Evolutionary conservation across 2,888 invertebrate species (phyloP).

Genomic region (Heliconius sara): DNA sequence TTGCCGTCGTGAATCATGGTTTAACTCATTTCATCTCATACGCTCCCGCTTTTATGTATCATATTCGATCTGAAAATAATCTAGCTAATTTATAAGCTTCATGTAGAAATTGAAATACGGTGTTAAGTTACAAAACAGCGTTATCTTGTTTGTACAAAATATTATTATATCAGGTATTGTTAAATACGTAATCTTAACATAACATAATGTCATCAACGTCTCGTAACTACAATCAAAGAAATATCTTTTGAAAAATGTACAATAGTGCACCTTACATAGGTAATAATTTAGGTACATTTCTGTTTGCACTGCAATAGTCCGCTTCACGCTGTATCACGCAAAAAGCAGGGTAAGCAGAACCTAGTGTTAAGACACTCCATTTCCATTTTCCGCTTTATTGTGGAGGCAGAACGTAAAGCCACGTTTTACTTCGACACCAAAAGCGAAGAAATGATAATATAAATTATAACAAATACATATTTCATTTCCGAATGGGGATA

Average conservation of each 20-base stretch:
- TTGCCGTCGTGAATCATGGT: conserved; percentile 31
- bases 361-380: no score
- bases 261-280: no score
- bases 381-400: no score
- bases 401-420: no score
- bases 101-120: conserved; percentile 2
- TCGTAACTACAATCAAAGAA: neutral
- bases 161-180: neutral
- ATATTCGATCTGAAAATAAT: conserved; percentile 41
- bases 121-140: neutral
- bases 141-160: neutral
- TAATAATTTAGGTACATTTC: neutral
- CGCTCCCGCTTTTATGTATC: conserved; percentile 28
- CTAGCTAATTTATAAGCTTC: conserved; percentile 35
- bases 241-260: neutral
- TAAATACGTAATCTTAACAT: neutral
- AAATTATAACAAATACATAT: no score
- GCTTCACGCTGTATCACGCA: no score
- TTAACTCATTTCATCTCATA: conserved; percentile 34
- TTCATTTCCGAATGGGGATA: no score
- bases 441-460: no score
- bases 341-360: no score
- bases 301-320: conserved; percentile 51
- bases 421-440: no score
- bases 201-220: neutral